Evolutionary conservation across 2,888 invertebrate genomes (phyloP), one percentile per base, ranked within the genome.

Genomic region (Drosophila prostipennis): DNA sequence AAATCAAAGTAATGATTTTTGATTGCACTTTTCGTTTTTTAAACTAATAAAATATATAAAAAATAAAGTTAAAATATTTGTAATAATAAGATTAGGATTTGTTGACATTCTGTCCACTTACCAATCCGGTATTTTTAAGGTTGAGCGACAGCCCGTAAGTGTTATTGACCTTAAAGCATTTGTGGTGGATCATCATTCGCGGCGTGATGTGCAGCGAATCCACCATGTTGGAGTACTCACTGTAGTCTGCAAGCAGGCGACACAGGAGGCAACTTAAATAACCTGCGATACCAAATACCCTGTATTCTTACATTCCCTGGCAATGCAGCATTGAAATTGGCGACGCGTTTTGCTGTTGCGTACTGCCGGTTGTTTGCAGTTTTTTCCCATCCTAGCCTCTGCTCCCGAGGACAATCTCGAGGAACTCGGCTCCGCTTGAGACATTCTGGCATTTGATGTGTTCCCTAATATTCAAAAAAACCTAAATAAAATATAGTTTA

Each of bases 41-140:
- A 23, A 23, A 23, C 23, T 3, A 23, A 23, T 3, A 23, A 23
- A 23, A 23, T 3, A 23, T 23, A 23, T 26, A 26, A 26, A 26
- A 26, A 26, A 26, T 26, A 26, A 23, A 23, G 3, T 4, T 23
- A 23, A 26, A 26, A 26, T 26, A 26, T 26, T 26, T 26, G 19
- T 19, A 19, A 19, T 3, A 19, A 19, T 19, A 19, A 19, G 2
- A 19, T 26, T 26, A 26, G 0, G 26, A 6, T 26, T 0, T 29
- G 5, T 29, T 6, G 6, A 3, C 1, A 29, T 29, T 7, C 13
- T 14, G 6, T 11, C 1, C 2, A 32, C 65, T 55, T 58, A 82
- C 84, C 74, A 82, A 26, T 40, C 73, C 83, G 32, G 8, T 67
- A 34, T 85, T 85, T n/a, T 70, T 69, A 5, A 85, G 74, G 1